These are phyloP conservation scores for Achroia grisella DNA, from an alignment of 1,140 invertebrate genomes.

Conservation along the genomic window DNA sequence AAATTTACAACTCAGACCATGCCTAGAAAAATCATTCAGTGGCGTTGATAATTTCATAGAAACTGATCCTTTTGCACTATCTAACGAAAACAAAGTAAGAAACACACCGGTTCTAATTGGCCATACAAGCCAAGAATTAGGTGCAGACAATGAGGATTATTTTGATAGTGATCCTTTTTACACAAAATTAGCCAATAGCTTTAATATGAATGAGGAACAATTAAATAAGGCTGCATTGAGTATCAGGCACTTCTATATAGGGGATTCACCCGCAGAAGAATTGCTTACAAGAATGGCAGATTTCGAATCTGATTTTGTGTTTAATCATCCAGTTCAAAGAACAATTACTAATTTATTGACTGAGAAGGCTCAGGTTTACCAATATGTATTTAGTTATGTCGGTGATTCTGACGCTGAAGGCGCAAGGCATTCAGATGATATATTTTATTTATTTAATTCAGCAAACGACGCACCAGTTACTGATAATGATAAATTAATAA, in stretches of 20 bases:
- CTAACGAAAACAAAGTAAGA: slow-evolving; percentile 43
- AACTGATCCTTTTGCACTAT: slow-evolving; percentile 41
- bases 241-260: slow-evolving; percentile 53
- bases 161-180: slow-evolving; percentile 48
- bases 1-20: slow-evolving; percentile 40
- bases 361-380: slow-evolving; percentile 48
- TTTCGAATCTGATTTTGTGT: slow-evolving; percentile 51
- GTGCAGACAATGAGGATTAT: slow-evolving; percentile 25
- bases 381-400: slow-evolving; percentile 50
- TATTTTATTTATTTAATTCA: slow-evolving; percentile 45
- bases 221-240: slow-evolving; percentile 27
- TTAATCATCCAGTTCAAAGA: slow-evolving; percentile 47
- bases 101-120: slow-evolving; percentile 55
- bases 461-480: slow-evolving; percentile 9
- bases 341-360: slow-evolving; percentile 35
- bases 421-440: slow-evolving; percentile 37
- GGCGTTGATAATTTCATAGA: slow-evolving; percentile 51
- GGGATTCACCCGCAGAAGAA: slow-evolving; percentile 34
- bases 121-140: slow-evolving; percentile 39
- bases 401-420: slow-evolving; percentile 20
- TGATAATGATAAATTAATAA: slow-evolving; percentile 31
- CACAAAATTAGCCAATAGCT: slow-evolving; percentile 40
- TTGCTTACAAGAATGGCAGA: slow-evolving; percentile 27
- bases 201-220: slow-evolving; percentile 39
- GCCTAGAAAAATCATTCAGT: slow-evolving; percentile 55